phyloP scores from a whole-genome alignment of 2,888 invertebrate species.

The Terebella lapidaria region DNA sequence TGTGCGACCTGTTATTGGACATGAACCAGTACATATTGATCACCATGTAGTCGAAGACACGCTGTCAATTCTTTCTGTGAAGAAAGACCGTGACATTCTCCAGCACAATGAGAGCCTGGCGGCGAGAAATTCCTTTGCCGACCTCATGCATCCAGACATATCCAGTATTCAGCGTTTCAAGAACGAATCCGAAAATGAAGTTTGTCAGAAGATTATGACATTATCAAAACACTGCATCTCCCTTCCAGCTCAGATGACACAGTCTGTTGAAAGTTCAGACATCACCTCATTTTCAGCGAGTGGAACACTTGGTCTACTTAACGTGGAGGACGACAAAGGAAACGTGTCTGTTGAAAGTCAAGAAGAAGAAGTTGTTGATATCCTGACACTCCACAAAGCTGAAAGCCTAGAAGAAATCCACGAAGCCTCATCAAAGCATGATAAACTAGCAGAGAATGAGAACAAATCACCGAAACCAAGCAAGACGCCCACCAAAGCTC shows the following conservation, averaged over 20 bases:
- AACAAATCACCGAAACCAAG: too few species aligned
- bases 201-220: background rate
- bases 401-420: background rate
- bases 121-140: background rate
- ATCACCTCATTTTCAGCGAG: background rate
- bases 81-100: background rate
- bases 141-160: constrained; percentile 1
- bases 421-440: too few species aligned
- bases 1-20: background rate
- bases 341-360: background rate
- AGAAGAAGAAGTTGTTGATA: background rate
- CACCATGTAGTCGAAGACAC: constrained; percentile 1
- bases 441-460: too few species aligned
- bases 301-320: background rate
- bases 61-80: background rate
- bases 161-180: background rate
- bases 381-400: background rate
- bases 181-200: background rate
- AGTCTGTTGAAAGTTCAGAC: background rate
- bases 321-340: background rate
- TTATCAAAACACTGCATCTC: background rate
- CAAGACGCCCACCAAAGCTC: too few species aligned
- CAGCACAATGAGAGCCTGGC: background rate
- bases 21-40: background rate
- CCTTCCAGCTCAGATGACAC: background rate